Evolutionary conservation across 2,888 invertebrate genomes (phyloP).

Genomic region (Nephrotoma guestfalica): DNA sequence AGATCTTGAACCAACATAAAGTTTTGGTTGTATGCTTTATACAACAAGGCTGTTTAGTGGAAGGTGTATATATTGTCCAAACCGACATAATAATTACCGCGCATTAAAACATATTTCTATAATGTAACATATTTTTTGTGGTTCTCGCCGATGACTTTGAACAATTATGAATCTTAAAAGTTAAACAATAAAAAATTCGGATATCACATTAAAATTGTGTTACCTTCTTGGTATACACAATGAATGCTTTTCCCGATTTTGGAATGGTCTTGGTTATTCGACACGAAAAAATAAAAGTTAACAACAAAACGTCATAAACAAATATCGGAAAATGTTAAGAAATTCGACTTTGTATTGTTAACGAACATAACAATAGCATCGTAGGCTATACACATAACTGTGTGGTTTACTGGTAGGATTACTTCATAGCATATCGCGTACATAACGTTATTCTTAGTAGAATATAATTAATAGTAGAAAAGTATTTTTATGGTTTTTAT

Average conservation of each 20-base stretch:
- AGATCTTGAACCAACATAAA: background rate
- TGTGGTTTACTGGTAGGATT: background rate
- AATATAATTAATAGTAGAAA: background rate
- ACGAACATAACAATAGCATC: background rate
- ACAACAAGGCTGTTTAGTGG: background rate
- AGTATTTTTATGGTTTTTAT: background rate
- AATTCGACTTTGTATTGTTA: background rate
- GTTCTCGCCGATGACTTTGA: background rate
- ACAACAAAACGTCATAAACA: background rate
- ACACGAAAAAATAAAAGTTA: background rate
- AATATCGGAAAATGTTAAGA: background rate
- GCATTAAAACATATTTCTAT: background rate
- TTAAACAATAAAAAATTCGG: background rate
- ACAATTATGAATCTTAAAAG: background rate
- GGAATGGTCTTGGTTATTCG: background rate
- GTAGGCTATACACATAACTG: background rate
- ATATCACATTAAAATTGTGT: background rate
- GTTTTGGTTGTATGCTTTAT: background rate
- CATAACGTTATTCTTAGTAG: background rate
- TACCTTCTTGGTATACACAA: background rate
- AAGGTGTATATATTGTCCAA: background rate
- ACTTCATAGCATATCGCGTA: background rate
- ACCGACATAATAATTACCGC: background rate
- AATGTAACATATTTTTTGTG: background rate
- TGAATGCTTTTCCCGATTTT: background rate